Percentiles rank a stretch among this genome's conserved stretches.
Conservation (phyloP, 2,797 vertebrate species). For the Silurus aristotelis region DNA sequence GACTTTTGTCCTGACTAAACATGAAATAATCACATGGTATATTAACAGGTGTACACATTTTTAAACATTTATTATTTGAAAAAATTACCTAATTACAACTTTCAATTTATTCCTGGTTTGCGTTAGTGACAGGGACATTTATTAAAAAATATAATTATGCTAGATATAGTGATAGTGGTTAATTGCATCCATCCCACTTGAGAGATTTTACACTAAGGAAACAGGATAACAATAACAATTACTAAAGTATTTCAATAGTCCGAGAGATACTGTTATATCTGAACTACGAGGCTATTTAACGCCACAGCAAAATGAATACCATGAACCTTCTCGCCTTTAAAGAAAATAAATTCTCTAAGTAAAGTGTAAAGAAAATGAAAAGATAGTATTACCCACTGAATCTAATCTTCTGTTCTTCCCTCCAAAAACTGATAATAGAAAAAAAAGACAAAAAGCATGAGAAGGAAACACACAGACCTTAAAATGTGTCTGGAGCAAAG, state of each 20-base stretch:
- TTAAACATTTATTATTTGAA: neutral
- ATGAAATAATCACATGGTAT: conserved; percentile 43
- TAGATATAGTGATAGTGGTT: neutral
- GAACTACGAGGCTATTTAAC: conserved; percentile 8
- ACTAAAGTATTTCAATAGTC: conserved; percentile 1
- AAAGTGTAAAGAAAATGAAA: conserved; percentile 40
- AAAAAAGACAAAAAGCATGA: conserved; percentile 23
- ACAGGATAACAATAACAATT: neutral
- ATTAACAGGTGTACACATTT: conserved; percentile 34
- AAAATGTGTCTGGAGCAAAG: conserved; percentile 52
- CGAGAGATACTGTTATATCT: neutral
- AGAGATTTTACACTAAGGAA: neutral
- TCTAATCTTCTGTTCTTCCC: conserved; percentile 44
- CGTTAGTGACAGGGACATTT: neutral
- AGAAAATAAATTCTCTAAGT: conserved; percentile 11
- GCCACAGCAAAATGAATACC: neutral
- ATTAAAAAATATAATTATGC: neutral
- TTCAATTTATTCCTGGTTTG: conserved; percentile 15
- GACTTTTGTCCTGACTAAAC: neutral
- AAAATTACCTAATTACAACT: conserved; percentile 28
- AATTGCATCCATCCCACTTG: conserved; percentile 3
- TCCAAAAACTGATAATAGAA: conserved; percentile 31
- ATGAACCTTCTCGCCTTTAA: conserved; percentile 5
- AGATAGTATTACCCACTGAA: conserved; percentile 36
- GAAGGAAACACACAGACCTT: conserved; percentile 31